Evolutionary conservation across 2,113 vertebrate genomes (phyloP), one percentile per base, ranked within the genome.

Genomic region (Tenrec ecaudatus): DNA sequence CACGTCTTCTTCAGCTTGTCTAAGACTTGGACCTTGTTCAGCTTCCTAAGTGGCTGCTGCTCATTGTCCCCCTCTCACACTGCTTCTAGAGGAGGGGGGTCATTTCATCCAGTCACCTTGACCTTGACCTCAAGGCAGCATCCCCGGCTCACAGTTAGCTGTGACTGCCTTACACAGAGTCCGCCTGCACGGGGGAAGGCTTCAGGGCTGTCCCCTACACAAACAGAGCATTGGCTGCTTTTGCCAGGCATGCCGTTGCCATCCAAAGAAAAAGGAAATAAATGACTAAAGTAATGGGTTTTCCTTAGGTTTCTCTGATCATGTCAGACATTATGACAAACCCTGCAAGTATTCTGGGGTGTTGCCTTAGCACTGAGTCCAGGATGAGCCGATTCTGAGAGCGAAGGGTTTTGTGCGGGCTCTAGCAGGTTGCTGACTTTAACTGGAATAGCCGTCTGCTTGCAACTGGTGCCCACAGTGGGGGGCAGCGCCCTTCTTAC

Each of bases 41-140:
- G 83, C 43, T 92, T 33, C 27, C 31, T 25, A 23, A 66, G 47
- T 2, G 68, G 8, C 33, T 11, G 3, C 33, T 11, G 3, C 16
- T 29, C 11, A 9, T 1, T 12, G 23, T 6, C 2, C 27, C 23
- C 33, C 1, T 60, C 31, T 0, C 0, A 19, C 60, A 62, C 22
- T 0, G 1, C 31, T 4, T 14, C 0, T 6, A 36, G 14, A 31
- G 14, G 47, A 29, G 69, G 33, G 31, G 23, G 20, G 25, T 25
- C 27, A 53, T 53, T n/a, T 43, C 69, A 8, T 8, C 33, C 14
- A 22, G 40, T 9, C 36, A 58, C 40, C 16, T 19, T 64, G 14
- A 23, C 1, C 1, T 19, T 3, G n/a, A 25, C 68, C 12, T 64
- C 58, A 22, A 62, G 2, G 27, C 27, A 25, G 15, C 25, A 11